Conservation (phyloP, 2,888 invertebrate genomes). For the Oconnorella tubifera region DNA sequence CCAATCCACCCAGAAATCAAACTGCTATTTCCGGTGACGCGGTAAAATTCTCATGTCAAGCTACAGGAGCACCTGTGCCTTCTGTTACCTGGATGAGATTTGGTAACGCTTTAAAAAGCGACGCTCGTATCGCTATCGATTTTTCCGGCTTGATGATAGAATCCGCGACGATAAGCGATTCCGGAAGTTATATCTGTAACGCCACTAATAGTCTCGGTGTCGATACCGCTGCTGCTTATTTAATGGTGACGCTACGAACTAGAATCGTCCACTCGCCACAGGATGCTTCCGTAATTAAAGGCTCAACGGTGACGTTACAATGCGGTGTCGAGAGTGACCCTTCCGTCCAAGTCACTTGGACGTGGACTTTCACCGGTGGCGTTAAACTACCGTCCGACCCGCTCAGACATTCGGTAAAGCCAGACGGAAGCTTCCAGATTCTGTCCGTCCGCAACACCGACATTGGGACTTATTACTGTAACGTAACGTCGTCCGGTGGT, state of each 20-base stretch:
- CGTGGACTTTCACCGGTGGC: conserved; percentile 40
- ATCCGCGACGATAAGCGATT: conserved; percentile 76
- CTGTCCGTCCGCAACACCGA: conserved; percentile 61
- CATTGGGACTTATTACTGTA: conserved; percentile 88
- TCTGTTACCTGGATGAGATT: conserved; percentile 79
- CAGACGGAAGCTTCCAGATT: conserved; percentile 80
- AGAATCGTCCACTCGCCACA: conserved; percentile 90
- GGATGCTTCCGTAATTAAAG: conserved; percentile 82
- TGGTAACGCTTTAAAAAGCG: conserved; percentile 45
- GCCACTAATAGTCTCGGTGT: conserved; percentile 85
- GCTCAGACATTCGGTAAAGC: conserved; percentile 33
- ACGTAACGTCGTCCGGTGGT: conserved; percentile 81
- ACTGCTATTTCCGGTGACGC: conserved; percentile 91
- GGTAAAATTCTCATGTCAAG: conserved; percentile 82
- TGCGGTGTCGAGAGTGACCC: conserved; percentile 92
- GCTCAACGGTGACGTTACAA: conserved; percentile 85
- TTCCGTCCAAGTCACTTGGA: conserved; percentile 56
- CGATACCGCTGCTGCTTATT: conserved; percentile 75
- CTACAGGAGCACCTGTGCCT: conserved; percentile 84
- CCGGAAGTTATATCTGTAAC: conserved; percentile 83
- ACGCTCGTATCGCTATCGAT: conserved; percentile 74
- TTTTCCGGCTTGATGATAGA: conserved; percentile 85
- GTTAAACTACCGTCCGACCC: conserved; percentile 17
- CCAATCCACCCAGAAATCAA: conserved; percentile 75
- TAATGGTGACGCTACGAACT: conserved; percentile 81